These are phyloP conservation scores for Corbicula japonica DNA, from an alignment of 2,888 invertebrate species.

Conservation along the genomic window DNA sequence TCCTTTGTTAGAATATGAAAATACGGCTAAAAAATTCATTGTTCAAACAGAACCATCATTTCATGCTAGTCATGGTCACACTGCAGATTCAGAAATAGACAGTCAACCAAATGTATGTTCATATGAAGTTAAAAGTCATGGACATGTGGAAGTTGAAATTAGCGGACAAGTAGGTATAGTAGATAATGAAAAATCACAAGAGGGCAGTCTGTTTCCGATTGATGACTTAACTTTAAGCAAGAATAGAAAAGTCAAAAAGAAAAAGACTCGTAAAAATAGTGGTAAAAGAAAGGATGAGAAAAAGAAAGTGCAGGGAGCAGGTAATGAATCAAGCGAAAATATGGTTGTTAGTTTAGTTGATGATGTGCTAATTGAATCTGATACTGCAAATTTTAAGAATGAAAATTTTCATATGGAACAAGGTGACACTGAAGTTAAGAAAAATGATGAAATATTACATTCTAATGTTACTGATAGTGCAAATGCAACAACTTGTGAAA, in stretches of 20 bases:
- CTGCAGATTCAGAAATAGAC: too few relatives aligned
- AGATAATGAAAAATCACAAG: too few relatives aligned
- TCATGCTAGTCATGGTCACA: too few relatives aligned
- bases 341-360: not conserved
- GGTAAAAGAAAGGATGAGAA: not conserved
- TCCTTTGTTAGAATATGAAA: too few relatives aligned
- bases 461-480: not conserved
- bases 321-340: not conserved
- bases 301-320: not conserved
- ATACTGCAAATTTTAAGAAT: not conserved
- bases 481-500: not conserved
- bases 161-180: too few relatives aligned
- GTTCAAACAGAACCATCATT: too few relatives aligned
- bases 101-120: too few relatives aligned
- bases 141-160: too few relatives aligned
- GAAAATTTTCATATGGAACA: not conserved
- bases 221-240: not conserved
- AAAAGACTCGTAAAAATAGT: not conserved
- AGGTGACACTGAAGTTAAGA: not conserved
- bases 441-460: not conserved
- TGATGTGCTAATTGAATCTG: slow-evolving; percentile 4
- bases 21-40: too few relatives aligned
- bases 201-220: too few relatives aligned
- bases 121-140: too few relatives aligned
- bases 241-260: slow-evolving; percentile 10